Base-by-base conservation (phyloP, 1,140 invertebrate genomes). In the Saccostrea glomerata region DNA sequence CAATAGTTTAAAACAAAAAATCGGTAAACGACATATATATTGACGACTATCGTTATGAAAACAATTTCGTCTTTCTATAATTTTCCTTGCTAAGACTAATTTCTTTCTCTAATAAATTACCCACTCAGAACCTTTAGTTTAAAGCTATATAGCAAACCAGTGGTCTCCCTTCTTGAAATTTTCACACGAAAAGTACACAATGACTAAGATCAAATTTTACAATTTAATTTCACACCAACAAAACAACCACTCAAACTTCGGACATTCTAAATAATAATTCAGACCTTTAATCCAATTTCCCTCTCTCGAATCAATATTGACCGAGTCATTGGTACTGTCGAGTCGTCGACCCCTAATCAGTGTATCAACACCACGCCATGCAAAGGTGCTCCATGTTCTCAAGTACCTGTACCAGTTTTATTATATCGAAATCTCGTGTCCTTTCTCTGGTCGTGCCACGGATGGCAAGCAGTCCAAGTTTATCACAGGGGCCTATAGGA, bases 221-320 rank as follows among this genome's bases (percentile, higher is more conserved):
- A 77, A 17, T 77, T 36, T 77, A 77, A 30, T 77, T 36, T 25
- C 13, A 36, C 70, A 77, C 12, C 70, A 77, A 77, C 25, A 30
- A 20, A 77, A 77, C 70, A 13, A 36, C 25, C 25, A 17, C 70
- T 77, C 25, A 30, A 77, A 77, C 25, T 77, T 15, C 25, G 70
- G 70, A 77, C 70, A 77, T 77, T 77, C 9, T 73, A 30, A 73
- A 73, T 13, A 23, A 73, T 13, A 25, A 23, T 73, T 77, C 70
- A 25, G 70, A 77, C 70, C 70, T 77, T 77, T 77, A 77, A 77
- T 77, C 70, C 70, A 25, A 77, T 77, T 77, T 77, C 70, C 70
- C 25, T 77, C 70, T 36, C 70, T 15, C 13, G 70, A 11, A 77
- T 77, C 70, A 77, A 77, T 77, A 77, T 77, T 77, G 70, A 77